phyloP scores from a whole-genome alignment of 2,888 invertebrate genomes.

The Dastarcus helophoroides region DNA sequence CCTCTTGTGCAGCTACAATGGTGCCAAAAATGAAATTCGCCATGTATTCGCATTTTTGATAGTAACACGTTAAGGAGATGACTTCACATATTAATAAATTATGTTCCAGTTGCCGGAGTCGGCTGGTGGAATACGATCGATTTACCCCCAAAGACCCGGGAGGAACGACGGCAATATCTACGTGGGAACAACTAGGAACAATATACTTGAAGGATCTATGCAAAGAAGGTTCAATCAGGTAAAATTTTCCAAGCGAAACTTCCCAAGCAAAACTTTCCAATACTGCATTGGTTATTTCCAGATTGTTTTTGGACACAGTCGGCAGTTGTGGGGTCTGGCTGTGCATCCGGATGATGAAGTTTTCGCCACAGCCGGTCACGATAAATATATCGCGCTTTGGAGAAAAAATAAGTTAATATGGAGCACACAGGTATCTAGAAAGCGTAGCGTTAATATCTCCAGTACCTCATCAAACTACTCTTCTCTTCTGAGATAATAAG shows the following conservation, averaged over 20 bases:
- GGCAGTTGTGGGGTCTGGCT: constrained; percentile 77
- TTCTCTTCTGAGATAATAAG: too few species aligned
- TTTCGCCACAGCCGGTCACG: constrained; percentile 85
- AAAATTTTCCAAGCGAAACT: constrained; percentile 9
- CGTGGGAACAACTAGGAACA: constrained; percentile 81
- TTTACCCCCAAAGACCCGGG: constrained; percentile 79
- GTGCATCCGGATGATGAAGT: constrained; percentile 85
- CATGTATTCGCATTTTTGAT: too few species aligned
- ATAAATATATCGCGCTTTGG: constrained; percentile 85
- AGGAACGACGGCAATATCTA: constrained; percentile 84
- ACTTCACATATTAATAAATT: not conserved
- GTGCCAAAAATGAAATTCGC: too few species aligned
- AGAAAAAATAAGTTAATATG: constrained; percentile 78
- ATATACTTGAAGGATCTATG: constrained; percentile 80
- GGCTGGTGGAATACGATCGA: constrained; percentile 79
- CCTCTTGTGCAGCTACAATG: too few species aligned
- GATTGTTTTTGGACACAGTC: constrained; percentile 80
- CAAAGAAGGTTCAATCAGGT: constrained; percentile 79
- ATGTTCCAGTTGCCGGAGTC: constrained; percentile 62
- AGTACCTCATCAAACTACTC: too few species aligned
- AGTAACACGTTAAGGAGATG: not conserved
- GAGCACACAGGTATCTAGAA: constrained; percentile 58
- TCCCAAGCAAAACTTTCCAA: not conserved
- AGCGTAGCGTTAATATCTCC: not conserved
- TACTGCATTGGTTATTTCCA: constrained; percentile 25